phyloP scores from a whole-genome alignment of 2,797 vertebrate species.

The Periparus ater region DNA sequence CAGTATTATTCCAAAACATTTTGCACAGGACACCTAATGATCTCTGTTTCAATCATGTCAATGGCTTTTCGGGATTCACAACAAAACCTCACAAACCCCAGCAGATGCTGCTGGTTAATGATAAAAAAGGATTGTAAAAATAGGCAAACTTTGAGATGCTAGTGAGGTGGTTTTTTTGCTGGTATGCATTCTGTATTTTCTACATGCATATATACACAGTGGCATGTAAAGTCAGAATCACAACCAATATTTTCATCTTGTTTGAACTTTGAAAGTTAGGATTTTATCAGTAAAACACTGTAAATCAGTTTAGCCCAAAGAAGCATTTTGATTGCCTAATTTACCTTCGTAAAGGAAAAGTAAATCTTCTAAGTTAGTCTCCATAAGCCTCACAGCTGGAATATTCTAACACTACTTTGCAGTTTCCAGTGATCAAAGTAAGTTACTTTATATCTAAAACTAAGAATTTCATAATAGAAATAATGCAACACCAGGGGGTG shows the following conservation, averaged over 20 bases:
- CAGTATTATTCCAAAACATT: background rate
- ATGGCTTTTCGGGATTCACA: background rate
- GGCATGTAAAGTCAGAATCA: background rate
- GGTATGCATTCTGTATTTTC: background rate
- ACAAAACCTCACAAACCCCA: background rate
- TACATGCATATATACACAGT: background rate
- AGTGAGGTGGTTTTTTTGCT: background rate
- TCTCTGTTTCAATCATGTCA: background rate
- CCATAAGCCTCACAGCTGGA: conserved; percentile 81
- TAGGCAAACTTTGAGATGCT: background rate
- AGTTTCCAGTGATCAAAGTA: conserved; percentile 80
- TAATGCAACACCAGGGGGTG: conserved; percentile 77
- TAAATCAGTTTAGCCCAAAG: conserved; percentile 77
- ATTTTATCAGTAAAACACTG: conserved; percentile 65
- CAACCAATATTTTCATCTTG: conserved; percentile 17
- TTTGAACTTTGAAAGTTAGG: conserved; percentile 61
- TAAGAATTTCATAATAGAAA: conserved; percentile 83
- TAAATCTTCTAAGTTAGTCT: conserved; percentile 78
- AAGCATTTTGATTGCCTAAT: conserved; percentile 82
- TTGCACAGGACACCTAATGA: background rate
- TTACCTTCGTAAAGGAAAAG: conserved; percentile 78
- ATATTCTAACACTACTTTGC: conserved; percentile 73
- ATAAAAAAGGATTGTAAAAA: background rate
- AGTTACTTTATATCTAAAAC: conserved; percentile 80
- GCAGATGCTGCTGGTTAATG: background rate